Evolutionary conservation across 1,140 invertebrate species (phyloP).

Genomic region (Zaprionus capensis): DNA sequence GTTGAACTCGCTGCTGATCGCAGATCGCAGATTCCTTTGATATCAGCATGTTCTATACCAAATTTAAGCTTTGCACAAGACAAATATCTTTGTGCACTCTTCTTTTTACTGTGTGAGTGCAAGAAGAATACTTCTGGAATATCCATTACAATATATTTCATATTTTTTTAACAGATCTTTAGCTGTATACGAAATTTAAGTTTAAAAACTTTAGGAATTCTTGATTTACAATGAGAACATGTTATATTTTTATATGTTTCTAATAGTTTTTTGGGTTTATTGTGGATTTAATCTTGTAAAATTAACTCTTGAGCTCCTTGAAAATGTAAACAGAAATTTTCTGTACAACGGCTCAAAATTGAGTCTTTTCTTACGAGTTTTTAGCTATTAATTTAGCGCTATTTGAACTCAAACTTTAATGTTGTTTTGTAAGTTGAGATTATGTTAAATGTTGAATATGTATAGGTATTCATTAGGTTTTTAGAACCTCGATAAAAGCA

Average conservation of each 20-base stretch:
- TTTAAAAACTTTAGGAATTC: background rate
- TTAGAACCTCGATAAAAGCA: background rate
- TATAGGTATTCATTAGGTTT: background rate
- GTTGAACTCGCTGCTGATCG: background rate
- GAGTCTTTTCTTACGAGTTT: too few species aligned
- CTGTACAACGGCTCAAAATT: background rate
- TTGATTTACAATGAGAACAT: background rate
- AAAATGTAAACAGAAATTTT: background rate
- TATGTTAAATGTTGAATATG: too few species aligned
- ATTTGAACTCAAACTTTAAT: background rate
- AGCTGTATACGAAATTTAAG: background rate
- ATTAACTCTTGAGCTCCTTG: background rate
- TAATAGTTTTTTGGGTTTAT: accelerated
- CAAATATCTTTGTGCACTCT: background rate
- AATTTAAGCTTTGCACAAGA: background rate
- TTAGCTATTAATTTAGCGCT: background rate
- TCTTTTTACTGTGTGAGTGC: background rate
- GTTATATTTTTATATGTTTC: background rate
- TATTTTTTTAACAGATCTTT: background rate
- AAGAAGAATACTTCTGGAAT: too few species aligned
- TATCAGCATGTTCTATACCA: background rate
- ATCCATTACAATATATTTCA: background rate
- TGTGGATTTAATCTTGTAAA: background rate
- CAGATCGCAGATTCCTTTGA: background rate
- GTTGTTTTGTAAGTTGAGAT: background rate